These are phyloP conservation scores for Liposcelis brunnea DNA, from an alignment of 2,888 invertebrate genomes.

Conservation along the genomic window DNA sequence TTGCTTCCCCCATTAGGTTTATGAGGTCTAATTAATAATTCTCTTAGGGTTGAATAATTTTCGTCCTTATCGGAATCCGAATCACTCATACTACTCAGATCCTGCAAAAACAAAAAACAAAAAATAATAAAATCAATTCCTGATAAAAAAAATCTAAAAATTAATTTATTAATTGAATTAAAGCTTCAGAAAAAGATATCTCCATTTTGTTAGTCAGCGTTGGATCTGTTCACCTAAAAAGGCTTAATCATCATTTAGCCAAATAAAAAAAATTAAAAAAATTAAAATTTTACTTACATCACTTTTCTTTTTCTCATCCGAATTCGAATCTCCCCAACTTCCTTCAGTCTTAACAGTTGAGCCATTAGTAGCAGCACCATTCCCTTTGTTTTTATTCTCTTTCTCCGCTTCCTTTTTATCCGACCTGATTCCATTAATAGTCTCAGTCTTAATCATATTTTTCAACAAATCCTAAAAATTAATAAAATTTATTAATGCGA, in stretches of 20 bases:
- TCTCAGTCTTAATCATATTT: conserved; percentile 21
- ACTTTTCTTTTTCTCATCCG: conserved; percentile 25
- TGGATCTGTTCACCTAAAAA: too few relatives aligned
- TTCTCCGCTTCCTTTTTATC: conserved; percentile 17
- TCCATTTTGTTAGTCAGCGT: too few relatives aligned
- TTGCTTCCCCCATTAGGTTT: conserved; percentile 29
- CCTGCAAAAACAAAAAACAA: conserved; percentile 13
- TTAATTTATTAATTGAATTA: too few relatives aligned
- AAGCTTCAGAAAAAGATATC: too few relatives aligned
- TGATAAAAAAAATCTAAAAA: too few relatives aligned
- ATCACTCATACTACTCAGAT: conserved; percentile 33
- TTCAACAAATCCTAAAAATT: conserved; percentile 19
- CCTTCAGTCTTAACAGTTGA: conserved; percentile 24
- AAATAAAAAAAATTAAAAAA: too few relatives aligned
- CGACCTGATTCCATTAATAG: conserved; percentile 22
- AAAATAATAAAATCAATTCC: background rate
- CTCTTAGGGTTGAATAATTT: conserved; percentile 63
- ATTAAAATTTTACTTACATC: conserved; percentile 17
- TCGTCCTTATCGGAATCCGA: conserved; percentile 52
- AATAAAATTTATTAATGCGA: background rate
- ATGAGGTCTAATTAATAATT: conserved; percentile 53
- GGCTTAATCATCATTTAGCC: too few relatives aligned
- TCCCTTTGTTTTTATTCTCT: conserved; percentile 28
- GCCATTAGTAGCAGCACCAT: conserved; percentile 23
- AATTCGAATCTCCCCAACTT: conserved; percentile 16